Base-by-base conservation (phyloP, 2,113 vertebrate genomes). In the Smithornis capensis region DNA sequence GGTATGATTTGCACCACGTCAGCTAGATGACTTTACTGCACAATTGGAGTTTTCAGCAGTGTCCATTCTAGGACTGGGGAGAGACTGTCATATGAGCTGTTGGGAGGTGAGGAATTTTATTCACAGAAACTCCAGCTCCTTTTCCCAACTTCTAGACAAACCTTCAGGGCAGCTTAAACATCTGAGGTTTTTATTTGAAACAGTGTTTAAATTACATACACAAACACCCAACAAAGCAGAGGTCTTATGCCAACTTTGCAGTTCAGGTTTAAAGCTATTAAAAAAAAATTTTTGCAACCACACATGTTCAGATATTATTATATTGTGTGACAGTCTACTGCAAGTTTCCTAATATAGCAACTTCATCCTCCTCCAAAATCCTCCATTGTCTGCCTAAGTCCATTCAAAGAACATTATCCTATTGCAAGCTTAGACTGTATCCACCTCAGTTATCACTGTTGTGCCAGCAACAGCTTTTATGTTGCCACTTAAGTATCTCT, bases 341-440 rank as follows among this genome's bases (percentile, higher is more conserved):
- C 64, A 89, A 74, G 55, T 81, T 93, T 92, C 94, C 68, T 90
- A 33, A 89, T 91, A 93, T 93, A 97, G 79, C 33, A 68, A 11
- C 31, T 35, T 95, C 42, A 83, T 89, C 78, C 62, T 83, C 63
- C 67, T 94, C 50, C 63, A 89, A 92, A 90, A 90, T 95, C 95
- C 76, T 86, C 42, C 73, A 93, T 89, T 94, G 95, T 95, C 85
- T 92, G 79, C 64, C 76, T 95, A 83, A 96, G 78, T 31, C 87
- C 50, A 67, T 80, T 87, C 74, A 88, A 95, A 96, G 45, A 83
- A 71, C 85, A 80, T 94, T 95, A 97, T 96, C 90, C 55, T 67
- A 53, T 63, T 90, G 85, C 38, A 74, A n/a, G 75, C 60, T 90
- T 83, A 86, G 59, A 3, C 15, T 40, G 10, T 37, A 59, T 59